Base-by-base conservation (phyloP, 2,888 invertebrate species). In the Rhamphomyia laevipes region DNA sequence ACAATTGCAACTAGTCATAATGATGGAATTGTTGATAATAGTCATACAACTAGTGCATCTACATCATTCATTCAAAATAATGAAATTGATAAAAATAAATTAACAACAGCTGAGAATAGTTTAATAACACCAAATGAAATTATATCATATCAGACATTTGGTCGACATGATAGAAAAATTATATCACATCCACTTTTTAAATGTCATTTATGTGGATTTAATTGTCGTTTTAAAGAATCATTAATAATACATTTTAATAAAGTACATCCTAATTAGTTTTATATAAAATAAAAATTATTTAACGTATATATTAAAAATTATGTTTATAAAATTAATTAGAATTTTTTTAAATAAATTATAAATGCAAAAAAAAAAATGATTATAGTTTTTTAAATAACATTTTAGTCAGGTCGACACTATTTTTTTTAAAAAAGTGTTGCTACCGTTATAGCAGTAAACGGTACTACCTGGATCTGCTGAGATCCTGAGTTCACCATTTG, bases 381-480 rank as follows among this genome's bases (percentile, higher is more conserved):
- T 35, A 35, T 27, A n/a, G 10, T 49, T n/a, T 21, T 21, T 42
- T 46, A 13, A 13, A 33, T 12, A 38, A 11, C 15, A 15, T 45
- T 49, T 44, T 15, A 65, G 68, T 68, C 68, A 68, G 68, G 69
- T 68, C 68, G 61, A 59, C 46, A 17, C 17, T 37, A 30, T 43
- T 21, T 33, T 50, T 21, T 11, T 31, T 45, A 59, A 61, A 62
- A 63, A 21, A 30, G 12, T 47, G 51, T 63, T 66, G 69, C 68
- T 68, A 68, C 67, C 68, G 69, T 67, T 63, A 63, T 51, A 59
- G 61, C 68, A 68, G 68, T 65, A 69, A 66, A 64, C 68, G 68
- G 68, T 68, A 68, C 68, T 68, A 68, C 69, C 68, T 68, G 68
- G 63, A 57, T 47, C 68, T 69, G 23, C 23, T 27, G 23, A 2